Base-by-base conservation (phyloP, 2,888 invertebrate species). In the Parnassius glacialis region DNA sequence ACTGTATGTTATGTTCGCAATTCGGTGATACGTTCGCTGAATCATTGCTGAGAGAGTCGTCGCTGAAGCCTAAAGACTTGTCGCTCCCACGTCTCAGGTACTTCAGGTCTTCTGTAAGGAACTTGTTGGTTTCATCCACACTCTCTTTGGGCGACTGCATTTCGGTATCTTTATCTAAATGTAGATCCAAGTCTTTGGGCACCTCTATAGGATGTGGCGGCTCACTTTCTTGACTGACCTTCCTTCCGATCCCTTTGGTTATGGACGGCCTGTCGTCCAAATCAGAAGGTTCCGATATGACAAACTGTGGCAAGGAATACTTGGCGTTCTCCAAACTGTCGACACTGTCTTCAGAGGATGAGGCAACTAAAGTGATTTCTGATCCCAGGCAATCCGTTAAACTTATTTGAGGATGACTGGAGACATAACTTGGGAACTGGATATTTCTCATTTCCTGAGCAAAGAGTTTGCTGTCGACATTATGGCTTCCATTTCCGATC, bases 381-480 rank as follows among this genome's bases (percentile, higher is more conserved):
- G 95, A 96, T 0, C 98, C 98, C 59, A 96, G 92, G 59, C 97
- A 97, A 80, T 98, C 98, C 0, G 98, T 98, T 10, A 98, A 93
- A 71, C 97, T 97, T 65, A 98, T 98, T 83, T 97, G 97, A 0
- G 98, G 97, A 79, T 96, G 94, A 12, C 79, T 89, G 0, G 80
- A 68, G 0, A 76, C 69, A 52, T 81, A 84, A 2, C 64, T 74
- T 1, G 83, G 78, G 41, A 81, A 80, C 72, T 79, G 65, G 74
- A 81, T 63, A 76, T 72, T 70, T 75, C 79, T 67, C 85, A 80
- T 69, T 73, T 82, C 79, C 67, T 74, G 85, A 0, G 67, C 62
- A 57, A 75, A 76, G 9, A 64, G 45, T 52, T 71, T 74, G 0
- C 61, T 54, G 12, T 74, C 75, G 0, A 67, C 69, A 71, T 78